Evolutionary conservation across 2,113 vertebrate genomes (phyloP).

Genomic region (Danionella cerebrum): DNA sequence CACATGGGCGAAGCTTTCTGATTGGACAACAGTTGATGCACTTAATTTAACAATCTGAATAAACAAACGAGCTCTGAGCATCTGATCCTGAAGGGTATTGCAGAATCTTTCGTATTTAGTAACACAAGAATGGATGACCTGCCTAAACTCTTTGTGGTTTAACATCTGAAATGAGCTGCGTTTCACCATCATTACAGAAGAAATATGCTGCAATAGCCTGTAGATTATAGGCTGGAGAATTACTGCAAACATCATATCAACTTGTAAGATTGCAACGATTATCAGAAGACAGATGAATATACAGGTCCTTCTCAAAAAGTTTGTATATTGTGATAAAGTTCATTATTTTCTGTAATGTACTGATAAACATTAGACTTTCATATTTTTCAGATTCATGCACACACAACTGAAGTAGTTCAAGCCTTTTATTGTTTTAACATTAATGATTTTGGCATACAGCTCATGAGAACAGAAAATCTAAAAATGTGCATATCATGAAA

Average conservation of each 20-base stretch:
- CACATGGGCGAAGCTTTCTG: not conserved
- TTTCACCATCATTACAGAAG: not conserved
- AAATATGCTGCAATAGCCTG: not conserved
- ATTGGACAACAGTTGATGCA: not conserved
- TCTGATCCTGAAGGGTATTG: not conserved
- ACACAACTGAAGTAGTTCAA: too few relatives aligned
- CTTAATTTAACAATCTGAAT: not conserved
- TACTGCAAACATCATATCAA: not conserved
- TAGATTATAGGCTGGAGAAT: not conserved
- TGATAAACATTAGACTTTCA: too few relatives aligned
- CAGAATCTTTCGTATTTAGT: not conserved
- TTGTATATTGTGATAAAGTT: too few relatives aligned
- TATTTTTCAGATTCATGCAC: too few relatives aligned
- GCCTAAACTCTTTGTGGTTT: not conserved
- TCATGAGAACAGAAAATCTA: too few relatives aligned
- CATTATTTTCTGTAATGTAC: too few relatives aligned
- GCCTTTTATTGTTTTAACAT: too few relatives aligned
- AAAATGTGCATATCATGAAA: too few relatives aligned
- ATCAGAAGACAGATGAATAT: not conserved
- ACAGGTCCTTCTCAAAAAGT: too few relatives aligned
- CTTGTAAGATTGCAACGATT: not conserved
- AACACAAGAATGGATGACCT: not conserved
- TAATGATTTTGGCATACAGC: too few relatives aligned
- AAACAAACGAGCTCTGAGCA: not conserved
- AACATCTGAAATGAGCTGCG: not conserved